A percentile compares a stretch with the other conserved stretches of the same genome.
Conservation (phyloP, 2,113 vertebrate species). For the Thalassarche chlororhynchos region DNA sequence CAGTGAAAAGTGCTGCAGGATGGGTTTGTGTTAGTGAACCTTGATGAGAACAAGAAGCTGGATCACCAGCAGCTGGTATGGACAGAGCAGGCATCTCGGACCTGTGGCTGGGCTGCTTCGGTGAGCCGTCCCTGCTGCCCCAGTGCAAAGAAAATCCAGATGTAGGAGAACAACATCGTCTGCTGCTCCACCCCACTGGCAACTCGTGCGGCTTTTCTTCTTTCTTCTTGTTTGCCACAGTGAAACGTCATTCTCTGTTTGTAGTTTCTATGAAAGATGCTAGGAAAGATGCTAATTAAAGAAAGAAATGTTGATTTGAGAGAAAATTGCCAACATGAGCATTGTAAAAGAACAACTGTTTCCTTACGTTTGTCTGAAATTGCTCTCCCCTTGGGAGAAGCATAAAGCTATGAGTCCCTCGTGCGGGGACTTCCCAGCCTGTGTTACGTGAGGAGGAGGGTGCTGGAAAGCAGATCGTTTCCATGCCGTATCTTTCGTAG, state of each 20-base stretch:
- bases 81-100: background rate
- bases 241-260: background rate
- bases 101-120: background rate
- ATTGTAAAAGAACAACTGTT: background rate
- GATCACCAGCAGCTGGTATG: background rate
- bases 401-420: background rate
- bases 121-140: background rate
- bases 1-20: background rate
- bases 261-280: background rate
- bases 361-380: background rate
- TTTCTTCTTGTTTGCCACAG: background rate
- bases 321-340: background rate
- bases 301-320: background rate
- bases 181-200: background rate
- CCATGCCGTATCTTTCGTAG: background rate
- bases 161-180: background rate
- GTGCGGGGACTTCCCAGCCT: background rate
- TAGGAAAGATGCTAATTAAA: background rate
- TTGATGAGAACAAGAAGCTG: background rate
- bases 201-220: accelerated
- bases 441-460: background rate
- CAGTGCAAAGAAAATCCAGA: background rate
- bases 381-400: background rate
- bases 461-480: background rate
- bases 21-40: background rate